These are phyloP conservation scores for Leguminivora glycinivorella DNA, from an alignment of 1,140 invertebrate genomes.

Conservation along the genomic window DNA sequence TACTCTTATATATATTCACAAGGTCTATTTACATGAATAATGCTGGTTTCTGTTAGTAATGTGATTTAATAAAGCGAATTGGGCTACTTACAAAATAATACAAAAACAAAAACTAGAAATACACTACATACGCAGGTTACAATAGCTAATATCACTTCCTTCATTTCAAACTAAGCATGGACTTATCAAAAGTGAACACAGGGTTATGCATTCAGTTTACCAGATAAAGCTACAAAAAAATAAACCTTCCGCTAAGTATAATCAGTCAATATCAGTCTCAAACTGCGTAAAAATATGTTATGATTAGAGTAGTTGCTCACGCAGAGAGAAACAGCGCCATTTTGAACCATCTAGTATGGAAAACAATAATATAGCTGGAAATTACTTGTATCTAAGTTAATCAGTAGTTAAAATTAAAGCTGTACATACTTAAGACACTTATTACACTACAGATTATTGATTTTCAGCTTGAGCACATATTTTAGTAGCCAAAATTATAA, in stretches of 20 bases:
- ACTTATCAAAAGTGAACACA: conserved; percentile 57
- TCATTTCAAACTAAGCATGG: conserved; percentile 63
- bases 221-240: conserved; percentile 40
- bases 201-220: conserved; percentile 61
- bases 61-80: conserved; percentile 41
- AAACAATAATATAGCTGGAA: conserved; percentile 26
- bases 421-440: conserved; percentile 9
- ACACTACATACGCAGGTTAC: conserved; percentile 71
- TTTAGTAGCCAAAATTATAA: background rate
- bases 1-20: background rate
- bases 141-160: conserved; percentile 74
- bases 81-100: conserved; percentile 75
- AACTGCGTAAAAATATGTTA: background rate
- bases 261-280: conserved; percentile 37
- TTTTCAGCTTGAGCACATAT: background rate
- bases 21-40: background rate
- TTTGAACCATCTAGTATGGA: conserved; percentile 33
- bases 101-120: conserved; percentile 74
- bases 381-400: conserved; percentile 18
- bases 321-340: conserved; percentile 43
- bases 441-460: background rate
- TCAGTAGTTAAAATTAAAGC: background rate
- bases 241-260: conserved; percentile 37
- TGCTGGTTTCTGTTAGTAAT: conserved; percentile 29
- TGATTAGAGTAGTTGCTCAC: conserved; percentile 30